Conservation (phyloP, 2,888 invertebrate genomes). For the Diabrotica balteata region DNA sequence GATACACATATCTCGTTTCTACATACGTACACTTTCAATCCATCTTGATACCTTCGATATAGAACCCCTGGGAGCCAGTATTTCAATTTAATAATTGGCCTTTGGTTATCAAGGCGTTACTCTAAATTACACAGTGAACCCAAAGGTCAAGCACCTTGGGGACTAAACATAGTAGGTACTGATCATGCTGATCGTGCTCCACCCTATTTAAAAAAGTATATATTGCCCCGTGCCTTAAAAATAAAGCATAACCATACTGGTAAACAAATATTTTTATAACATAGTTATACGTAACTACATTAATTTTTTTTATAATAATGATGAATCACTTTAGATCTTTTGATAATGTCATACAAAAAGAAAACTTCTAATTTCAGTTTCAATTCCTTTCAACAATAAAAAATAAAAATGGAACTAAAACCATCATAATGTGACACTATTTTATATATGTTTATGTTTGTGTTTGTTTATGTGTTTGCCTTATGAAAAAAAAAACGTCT, state of each 20-base stretch:
- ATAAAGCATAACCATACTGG: background rate
- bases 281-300: too few relatives aligned
- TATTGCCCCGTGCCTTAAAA: background rate
- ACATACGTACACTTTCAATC: background rate
- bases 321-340: too few relatives aligned
- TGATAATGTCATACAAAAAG: too few relatives aligned
- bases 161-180: conserved; percentile 9
- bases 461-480: too few relatives aligned
- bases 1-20: background rate
- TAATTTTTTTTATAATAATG: too few relatives aligned
- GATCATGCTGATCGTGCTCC: conserved; percentile 11
- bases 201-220: conserved; percentile 15
- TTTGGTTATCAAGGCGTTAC: conserved; percentile 25
- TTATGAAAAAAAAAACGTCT: too few relatives aligned
- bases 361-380: too few relatives aligned
- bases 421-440: too few relatives aligned
- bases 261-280: too few relatives aligned
- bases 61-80: conserved; percentile 7
- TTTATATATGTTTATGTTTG: too few relatives aligned
- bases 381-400: too few relatives aligned
- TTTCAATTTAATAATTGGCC: conserved; percentile 27
- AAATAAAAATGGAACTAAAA: too few relatives aligned
- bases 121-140: conserved; percentile 23
- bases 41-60: background rate
- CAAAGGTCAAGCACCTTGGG: conserved; percentile 20